phyloP scores from a whole-genome alignment of 2,113 vertebrate genomes.

The Brienomyrus brachyistius region DNA sequence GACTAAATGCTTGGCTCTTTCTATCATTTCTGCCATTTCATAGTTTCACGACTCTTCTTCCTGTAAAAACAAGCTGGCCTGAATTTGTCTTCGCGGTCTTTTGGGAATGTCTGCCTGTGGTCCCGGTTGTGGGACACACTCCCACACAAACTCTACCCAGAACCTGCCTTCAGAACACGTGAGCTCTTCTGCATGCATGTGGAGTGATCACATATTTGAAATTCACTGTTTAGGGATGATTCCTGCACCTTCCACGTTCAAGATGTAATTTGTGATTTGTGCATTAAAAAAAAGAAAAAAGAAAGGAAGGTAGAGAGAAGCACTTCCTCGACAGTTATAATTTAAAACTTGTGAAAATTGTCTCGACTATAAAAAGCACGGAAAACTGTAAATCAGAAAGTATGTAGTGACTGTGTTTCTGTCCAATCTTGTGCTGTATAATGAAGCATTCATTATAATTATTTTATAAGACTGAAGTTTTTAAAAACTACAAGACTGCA shows the following conservation, averaged over 20 bases:
- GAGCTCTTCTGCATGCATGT: slow-evolving; percentile 16
- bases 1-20: neutral
- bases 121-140: neutral
- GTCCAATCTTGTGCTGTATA: slow-evolving; percentile 53
- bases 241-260: neutral
- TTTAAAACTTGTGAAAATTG: slow-evolving; percentile 61
- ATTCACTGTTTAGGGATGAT: slow-evolving; percentile 14
- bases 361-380: slow-evolving; percentile 63
- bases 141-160: neutral
- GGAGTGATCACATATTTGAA: slow-evolving; percentile 54
- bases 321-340: slow-evolving; percentile 52
- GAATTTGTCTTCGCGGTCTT: neutral
- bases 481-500: slow-evolving; percentile 93
- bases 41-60: neutral
- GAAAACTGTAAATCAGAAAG: slow-evolving; percentile 66
- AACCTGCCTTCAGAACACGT: neutral
- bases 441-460: slow-evolving; percentile 82
- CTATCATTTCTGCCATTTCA: neutral
- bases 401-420: slow-evolving; percentile 62
- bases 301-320: slow-evolving; percentile 57
- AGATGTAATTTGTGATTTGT: slow-evolving; percentile 28
- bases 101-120: neutral
- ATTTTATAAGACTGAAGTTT: slow-evolving; percentile 81
- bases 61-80: neutral
- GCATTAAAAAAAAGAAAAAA: slow-evolving; percentile 36